Conservation (phyloP, 2,113 vertebrate genomes). For the Stomatorhinus ivindoensis region DNA sequence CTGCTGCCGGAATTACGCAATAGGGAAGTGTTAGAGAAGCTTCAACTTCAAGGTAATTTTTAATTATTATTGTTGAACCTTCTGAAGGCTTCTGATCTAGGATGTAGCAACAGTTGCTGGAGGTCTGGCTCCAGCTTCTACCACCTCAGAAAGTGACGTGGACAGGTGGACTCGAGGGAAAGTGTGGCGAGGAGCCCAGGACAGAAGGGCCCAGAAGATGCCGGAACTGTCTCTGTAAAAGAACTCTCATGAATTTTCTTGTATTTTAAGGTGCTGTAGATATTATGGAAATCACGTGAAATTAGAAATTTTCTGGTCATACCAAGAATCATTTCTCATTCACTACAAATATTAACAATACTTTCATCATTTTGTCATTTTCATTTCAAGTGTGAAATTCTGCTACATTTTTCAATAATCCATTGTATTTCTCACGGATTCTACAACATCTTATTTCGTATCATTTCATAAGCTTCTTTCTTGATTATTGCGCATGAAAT, state of each 20-base stretch:
- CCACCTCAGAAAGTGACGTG: not conserved
- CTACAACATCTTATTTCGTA: not conserved
- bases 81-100: not conserved
- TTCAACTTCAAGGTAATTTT: not conserved
- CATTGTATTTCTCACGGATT: not conserved
- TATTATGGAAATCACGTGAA: not conserved
- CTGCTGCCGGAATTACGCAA: not conserved
- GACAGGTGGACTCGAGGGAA: slow-evolving; percentile 6
- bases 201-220: not conserved
- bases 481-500: not conserved
- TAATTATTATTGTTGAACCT: not conserved
- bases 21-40: not conserved
- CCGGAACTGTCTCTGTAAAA: not conserved
- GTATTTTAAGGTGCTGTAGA: not conserved
- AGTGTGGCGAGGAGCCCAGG: not conserved
- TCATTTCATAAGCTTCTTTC: not conserved
- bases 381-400: not conserved
- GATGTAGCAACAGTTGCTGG: not conserved
- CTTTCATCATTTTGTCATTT: not conserved
- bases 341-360: not conserved
- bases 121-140: not conserved
- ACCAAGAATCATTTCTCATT: not conserved
- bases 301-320: not conserved
- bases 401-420: not conserved
- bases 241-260: not conserved